Base-by-base conservation (phyloP, 2,888 invertebrate genomes). In the Pyralis farinalis region DNA sequence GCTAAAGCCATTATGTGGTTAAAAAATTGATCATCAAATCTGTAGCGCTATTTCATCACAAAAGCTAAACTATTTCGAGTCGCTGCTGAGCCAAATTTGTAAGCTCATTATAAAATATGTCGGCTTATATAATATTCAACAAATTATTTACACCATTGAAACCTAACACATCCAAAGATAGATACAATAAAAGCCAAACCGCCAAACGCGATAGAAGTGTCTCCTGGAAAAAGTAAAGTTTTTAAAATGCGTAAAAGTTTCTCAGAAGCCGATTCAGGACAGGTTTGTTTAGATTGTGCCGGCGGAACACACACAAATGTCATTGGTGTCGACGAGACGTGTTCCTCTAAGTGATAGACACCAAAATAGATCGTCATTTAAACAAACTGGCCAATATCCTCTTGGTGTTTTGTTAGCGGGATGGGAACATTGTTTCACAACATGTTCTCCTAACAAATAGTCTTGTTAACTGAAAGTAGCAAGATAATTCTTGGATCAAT, bases 241-340 rank as follows among this genome's bases (percentile, higher is more conserved):
- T 49, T 71, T 70, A 66, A 75, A 71, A 71, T 71, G 60, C 71
- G 72, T 82, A 80, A 83, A 83, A 83, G 75, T 75, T 87, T 85
- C 87, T 70, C 51, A 61, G 86, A 87, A 85, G 55, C 55, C 58
- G 65, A 84, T 76, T 64, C 76, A 68, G 83, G 79, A 64, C 85
- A 78, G 70, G 64, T 68, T 67, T 86, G 85, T 86, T 86, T 85
- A 78, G 63, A 66, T 69, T 76, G 63, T 51, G 63, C 65, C 58
- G 57, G 53, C 55, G 55, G 55, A 66, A 60, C 63, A 64, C 66
- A 66, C 63, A 60, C 73, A 77, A 73, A 77, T 85, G 85, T 83
- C 85, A 84, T 74, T 79, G 58, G 60, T 53, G 63, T 58, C 65
- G 65, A 67, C 64, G 71, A 55, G 60, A 49, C 52, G 52, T 55